phyloP scores from a whole-genome alignment of 2,888 invertebrate species.

The Aromia moschata region DNA sequence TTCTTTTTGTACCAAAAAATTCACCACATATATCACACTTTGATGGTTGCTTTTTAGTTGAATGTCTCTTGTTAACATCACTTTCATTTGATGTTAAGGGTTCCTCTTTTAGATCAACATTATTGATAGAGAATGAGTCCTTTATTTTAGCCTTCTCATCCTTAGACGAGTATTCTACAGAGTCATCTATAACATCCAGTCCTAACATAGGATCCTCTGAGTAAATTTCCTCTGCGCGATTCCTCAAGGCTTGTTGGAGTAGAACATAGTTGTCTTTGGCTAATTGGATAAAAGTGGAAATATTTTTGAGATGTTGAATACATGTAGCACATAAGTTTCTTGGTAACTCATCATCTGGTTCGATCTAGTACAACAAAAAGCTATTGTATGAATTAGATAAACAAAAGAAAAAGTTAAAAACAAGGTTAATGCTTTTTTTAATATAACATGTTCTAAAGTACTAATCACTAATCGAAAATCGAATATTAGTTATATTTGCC shows the following conservation, averaged over 20 bases:
- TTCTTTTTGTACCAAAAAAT: constrained; percentile 13
- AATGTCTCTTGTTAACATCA: no score
- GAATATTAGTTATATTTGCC: no score
- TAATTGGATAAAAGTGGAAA: constrained; percentile 29
- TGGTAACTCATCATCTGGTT: constrained; percentile 33
- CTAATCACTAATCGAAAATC: no score
- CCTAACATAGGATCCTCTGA: background rate
- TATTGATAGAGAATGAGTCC: no score
- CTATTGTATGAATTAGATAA: no score
- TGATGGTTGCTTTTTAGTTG: constrained; percentile 7
- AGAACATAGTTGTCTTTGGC: constrained; percentile 32
- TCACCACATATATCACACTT: constrained; percentile 18
- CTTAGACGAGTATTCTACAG: no score
- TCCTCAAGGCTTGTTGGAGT: constrained; percentile 25
- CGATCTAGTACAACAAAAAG: no score
- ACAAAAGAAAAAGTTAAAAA: no score
- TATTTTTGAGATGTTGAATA: constrained; percentile 25
- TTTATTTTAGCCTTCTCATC: no score
- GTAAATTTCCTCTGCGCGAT: constrained; percentile 2
- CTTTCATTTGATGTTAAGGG: no score
- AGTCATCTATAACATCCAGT: background rate
- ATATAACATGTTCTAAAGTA: no score
- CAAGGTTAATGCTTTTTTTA: no score
- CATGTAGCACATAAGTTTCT: constrained; percentile 35
- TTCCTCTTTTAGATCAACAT: background rate